phyloP scores from a whole-genome alignment of 1,140 invertebrate genomes.

The Phymastichus coffea region DNA sequence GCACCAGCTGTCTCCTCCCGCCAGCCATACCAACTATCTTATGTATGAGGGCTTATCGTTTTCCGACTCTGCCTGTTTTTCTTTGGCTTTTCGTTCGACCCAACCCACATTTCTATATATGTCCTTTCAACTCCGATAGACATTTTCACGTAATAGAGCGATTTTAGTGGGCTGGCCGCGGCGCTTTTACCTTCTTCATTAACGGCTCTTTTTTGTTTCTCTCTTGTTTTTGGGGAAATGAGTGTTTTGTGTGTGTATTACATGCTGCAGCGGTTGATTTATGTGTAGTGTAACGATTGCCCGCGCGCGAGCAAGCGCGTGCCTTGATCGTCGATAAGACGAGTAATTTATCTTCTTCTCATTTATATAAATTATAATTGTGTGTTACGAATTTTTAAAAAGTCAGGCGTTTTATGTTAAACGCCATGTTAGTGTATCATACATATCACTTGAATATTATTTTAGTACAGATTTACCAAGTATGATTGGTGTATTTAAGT shows the following conservation, averaged over 20 bases:
- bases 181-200: neutral
- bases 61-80: neutral
- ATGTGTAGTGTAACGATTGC: neutral
- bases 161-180: neutral
- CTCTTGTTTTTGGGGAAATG: too few relatives aligned
- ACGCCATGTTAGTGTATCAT: too few relatives aligned
- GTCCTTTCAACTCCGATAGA: too few relatives aligned
- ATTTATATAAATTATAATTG: constrained; percentile 5
- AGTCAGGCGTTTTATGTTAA: too few relatives aligned
- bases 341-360: constrained; percentile 1
- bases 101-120: too few relatives aligned
- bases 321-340: neutral
- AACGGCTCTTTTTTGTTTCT: too few relatives aligned
- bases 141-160: neutral
- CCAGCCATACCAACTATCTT: constrained; percentile 17
- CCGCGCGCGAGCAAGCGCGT: neutral
- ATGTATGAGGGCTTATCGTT: neutral
- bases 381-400: too few relatives aligned
- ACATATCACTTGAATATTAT: too few relatives aligned
- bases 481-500: too few relatives aligned
- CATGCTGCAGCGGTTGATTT: constrained; percentile 8
- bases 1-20: constrained; percentile 42
- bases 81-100: neutral
- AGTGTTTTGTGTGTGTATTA: too few relatives aligned
- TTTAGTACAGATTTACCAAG: too few relatives aligned